Percentiles rank a stretch among this genome's conserved stretches.
These are phyloP conservation scores for Mylabris phalerata DNA, from an alignment of 1,140 invertebrate genomes.

Conservation along the genomic window DNA sequence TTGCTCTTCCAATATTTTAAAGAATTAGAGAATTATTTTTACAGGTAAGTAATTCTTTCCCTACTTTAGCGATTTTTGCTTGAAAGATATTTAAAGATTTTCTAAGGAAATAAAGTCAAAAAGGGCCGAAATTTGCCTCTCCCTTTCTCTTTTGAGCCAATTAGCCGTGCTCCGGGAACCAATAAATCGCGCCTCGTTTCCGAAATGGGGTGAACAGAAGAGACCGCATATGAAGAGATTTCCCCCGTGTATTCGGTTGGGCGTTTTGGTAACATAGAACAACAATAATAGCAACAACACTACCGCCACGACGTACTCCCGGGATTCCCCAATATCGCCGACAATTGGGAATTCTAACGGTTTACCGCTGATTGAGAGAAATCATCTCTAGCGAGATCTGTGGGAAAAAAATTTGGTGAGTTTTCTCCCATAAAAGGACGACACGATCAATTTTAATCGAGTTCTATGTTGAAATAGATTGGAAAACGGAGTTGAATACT, in stretches of 20 bases:
- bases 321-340: constrained; percentile 15
- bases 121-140: not conserved
- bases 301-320: not conserved
- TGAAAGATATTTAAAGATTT: no score
- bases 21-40: no score
- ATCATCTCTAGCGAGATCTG: no score
- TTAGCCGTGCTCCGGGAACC: constrained; percentile 21
- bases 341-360: constrained; percentile 20
- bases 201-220: constrained; percentile 23
- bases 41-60: no score
- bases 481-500: no score
- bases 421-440: no score
- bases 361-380: constrained; percentile 5
- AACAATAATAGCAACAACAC: no score
- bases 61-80: not conserved
- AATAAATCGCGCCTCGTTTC: constrained; percentile 28
- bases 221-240: constrained; percentile 22
- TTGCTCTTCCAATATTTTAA: no score
- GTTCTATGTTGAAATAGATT: no score
- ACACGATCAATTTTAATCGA: no score
- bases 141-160: constrained; percentile 17
- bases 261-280: constrained; percentile 2
- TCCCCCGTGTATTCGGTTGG: constrained; percentile 14
- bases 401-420: no score
- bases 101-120: no score